Conservation (phyloP, 2,888 invertebrate genomes). For the Eupithecia centaureata region DNA sequence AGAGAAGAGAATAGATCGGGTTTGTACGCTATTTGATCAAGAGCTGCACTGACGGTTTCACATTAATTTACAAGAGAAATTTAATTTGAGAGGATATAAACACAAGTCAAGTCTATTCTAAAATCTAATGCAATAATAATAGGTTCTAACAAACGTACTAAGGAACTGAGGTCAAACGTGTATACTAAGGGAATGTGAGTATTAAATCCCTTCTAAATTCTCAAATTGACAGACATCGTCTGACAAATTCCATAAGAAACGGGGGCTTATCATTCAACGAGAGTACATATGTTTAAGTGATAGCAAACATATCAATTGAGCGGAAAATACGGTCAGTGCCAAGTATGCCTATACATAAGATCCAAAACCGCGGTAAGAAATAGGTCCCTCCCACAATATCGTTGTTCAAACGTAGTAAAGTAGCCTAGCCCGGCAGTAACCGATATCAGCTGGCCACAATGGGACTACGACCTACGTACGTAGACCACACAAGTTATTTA, state of each 20-base stretch:
- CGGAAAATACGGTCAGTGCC: not conserved
- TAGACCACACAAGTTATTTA: slow-evolving; percentile 40
- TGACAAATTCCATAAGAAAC: not conserved
- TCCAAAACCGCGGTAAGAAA: slow-evolving; percentile 9
- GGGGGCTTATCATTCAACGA: not conserved
- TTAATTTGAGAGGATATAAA: not conserved
- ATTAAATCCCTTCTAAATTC: not conserved
- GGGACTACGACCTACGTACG: slow-evolving; percentile 41
- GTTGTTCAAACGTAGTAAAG: slow-evolving; percentile 32
- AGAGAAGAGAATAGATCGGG: slow-evolving; percentile 53
- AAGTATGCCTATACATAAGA: not conserved
- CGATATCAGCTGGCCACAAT: slow-evolving; percentile 55
- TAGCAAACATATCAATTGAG: not conserved
- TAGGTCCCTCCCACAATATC: slow-evolving; percentile 33
- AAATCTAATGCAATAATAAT: too few species aligned
- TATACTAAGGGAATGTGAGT: too few species aligned
- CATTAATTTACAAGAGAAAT: slow-evolving; percentile 13
- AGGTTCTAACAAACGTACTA: too few species aligned
- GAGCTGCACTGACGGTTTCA: slow-evolving; percentile 37
- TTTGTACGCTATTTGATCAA: slow-evolving; percentile 57
- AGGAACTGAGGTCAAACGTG: too few species aligned
- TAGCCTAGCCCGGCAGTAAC: slow-evolving; percentile 46
- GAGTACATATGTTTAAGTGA: not conserved
- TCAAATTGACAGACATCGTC: not conserved
- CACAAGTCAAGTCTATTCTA: too few species aligned